Conservation (phyloP, 1,140 invertebrate genomes). For the Rhopalosiphum maidis region DNA sequence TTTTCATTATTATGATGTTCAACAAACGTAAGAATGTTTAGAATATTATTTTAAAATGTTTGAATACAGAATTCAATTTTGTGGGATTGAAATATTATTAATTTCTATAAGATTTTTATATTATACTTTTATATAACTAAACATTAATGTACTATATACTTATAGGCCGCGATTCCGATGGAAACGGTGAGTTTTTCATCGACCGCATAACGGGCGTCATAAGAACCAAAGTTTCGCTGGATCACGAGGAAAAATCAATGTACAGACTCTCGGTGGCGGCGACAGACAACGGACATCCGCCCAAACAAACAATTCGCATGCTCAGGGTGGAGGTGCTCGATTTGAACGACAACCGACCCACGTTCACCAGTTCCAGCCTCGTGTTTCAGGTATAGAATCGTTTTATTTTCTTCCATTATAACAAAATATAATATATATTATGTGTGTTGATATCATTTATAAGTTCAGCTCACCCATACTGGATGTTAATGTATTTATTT, state of each 20-base stretch:
- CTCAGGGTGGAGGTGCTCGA: conserved; percentile 87
- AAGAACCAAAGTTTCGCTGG: conserved; percentile 82
- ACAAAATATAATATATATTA: not conserved
- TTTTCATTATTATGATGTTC: not conserved
- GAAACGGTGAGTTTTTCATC: conserved; percentile 83
- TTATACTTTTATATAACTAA: not conserved
- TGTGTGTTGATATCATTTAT: not conserved
- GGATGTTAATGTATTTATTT: not conserved
- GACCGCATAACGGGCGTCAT: conserved; percentile 86
- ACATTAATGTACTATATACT: not conserved
- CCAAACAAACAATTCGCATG: conserved; percentile 78
- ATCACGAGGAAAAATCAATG: conserved; percentile 87
- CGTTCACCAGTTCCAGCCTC: conserved; percentile 87
- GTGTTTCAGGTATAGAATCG: conserved; percentile 76
- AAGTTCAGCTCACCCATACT: not conserved
- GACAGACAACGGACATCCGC: conserved; percentile 82
- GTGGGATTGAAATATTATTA: no score
- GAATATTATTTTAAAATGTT: not conserved
- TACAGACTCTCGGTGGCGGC: conserved; percentile 87
- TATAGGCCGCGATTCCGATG: conserved; percentile 77
- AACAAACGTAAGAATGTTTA: not conserved
- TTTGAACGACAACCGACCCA: conserved; percentile 89
- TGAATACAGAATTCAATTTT: not conserved
- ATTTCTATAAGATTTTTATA: no score
- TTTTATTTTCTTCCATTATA: not conserved